Base-by-base conservation (phyloP, 2,797 vertebrate genomes). In the Gallinago solitaria region DNA sequence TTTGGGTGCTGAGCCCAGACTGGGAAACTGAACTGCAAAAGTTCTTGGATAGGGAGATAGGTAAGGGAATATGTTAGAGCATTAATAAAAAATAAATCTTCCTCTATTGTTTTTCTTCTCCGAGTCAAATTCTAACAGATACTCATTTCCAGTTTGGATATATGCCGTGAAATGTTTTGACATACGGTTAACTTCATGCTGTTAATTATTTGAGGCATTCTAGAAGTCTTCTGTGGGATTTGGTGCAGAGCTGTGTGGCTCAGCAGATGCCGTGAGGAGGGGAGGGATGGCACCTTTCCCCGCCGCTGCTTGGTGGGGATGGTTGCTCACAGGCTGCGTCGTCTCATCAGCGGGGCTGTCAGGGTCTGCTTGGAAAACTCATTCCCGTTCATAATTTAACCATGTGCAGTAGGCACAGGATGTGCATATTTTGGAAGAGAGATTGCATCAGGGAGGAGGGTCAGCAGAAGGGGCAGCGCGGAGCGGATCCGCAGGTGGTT, bases 21-120 rank as follows among this genome's bases (percentile, higher is more conserved):
- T 61, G 79, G 53, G 82, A 78, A 37, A 23, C 33, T n/a, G 68
- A 77, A 45, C 39, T 37, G 48, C 3, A 35, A 48, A 87, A 28
- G 8, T 53, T 90, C 68, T 95, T 87, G 90, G 68, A 56, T 11
- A 25, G 50, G 41, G 33, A n/a, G 20, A 70, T 57, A 63, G 33
- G 76, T 85, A 80, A 67, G 75, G 75, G 91, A 93, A 59, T 68
- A 56, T 0, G 4, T 37, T 48, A 64, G 19, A 61, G 6, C 28
- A 60, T 94, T 83, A 92, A 78, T 80, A 10, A 18, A 60, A 77
- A 63, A 76, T 80, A 64, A 57, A 81, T 90, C 53, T 88, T 78
- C 32, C 75, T 94, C 75, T 93, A n/a, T 71, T 56, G 24, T 86
- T 87, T 85, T 93, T 43, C 71, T 92, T 89, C 39, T 92, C 76